Percentiles rank a stretch among this genome's conserved stretches.
Conservation (phyloP, 1,140 invertebrate genomes). For the Habropoda laboriosa region DNA sequence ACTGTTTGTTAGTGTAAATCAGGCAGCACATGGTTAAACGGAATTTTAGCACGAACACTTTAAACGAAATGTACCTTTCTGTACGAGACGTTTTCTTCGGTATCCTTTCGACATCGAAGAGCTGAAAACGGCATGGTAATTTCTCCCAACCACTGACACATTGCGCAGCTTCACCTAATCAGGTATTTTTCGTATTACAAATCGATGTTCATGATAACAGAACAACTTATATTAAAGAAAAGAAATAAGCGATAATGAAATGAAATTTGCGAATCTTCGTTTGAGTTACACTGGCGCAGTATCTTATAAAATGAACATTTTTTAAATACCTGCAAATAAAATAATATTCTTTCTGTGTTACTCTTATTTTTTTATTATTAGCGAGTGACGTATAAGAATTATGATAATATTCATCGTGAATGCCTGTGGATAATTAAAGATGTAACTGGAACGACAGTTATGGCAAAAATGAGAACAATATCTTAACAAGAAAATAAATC, state of each 20-base stretch:
- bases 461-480: too few relatives aligned
- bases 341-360: background rate
- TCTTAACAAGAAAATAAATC: too few relatives aligned
- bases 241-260: background rate
- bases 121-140: slow-evolving; percentile 64
- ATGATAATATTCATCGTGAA: too few relatives aligned
- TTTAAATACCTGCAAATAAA: background rate
- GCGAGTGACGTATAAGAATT: too few relatives aligned
- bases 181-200: background rate
- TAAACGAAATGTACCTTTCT: slow-evolving; percentile 70
- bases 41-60: background rate
- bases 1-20: background rate
- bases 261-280: background rate
- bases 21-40: background rate
- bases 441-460: too few relatives aligned
- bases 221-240: background rate
- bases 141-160: slow-evolving; percentile 56
- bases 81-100: slow-evolving; percentile 65
- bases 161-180: slow-evolving; percentile 77
- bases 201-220: background rate
- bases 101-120: slow-evolving; percentile 63
- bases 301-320: too few relatives aligned
- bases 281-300: too few relatives aligned
- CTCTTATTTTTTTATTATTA: too few relatives aligned
- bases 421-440: too few relatives aligned